Evolutionary conservation across 2,113 vertebrate genomes (phyloP), one percentile per base, ranked within the genome.

Genomic region (Gasterosteus nipponicus): DNA sequence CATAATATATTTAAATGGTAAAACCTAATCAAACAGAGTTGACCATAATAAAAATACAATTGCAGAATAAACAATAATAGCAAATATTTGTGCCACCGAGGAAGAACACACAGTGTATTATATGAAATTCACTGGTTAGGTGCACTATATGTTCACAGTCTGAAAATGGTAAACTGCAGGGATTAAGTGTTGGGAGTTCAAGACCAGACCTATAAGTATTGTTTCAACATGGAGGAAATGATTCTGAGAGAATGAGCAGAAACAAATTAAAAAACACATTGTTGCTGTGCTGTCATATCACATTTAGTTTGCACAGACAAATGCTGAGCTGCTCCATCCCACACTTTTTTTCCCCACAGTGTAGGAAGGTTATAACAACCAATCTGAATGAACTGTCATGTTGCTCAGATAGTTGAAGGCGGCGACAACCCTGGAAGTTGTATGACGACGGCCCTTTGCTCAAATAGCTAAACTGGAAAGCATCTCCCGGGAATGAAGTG

Each of bases 241-340:
- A 53, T 54, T 83, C 71, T 44, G 67, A 81, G 46, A 56, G 42
- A 22, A 67, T 65, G 35, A 56, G 72, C 46, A 82, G 65, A 83
- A 71, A 19, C 61, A 41, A 44, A 3, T 15, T 29, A 31, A 15
- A 56, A 75, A 58, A 85, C 35, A 62, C 72, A 85, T 73, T 81
- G 35, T 59, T 22, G 14, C 44, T 69, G 58, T 58, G 77, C 67
- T 26, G 70, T 78, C 78, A 64, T 72, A 61, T 69, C 69, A 74
- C 61, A 39, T 66, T 46, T 11, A 75, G 51, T 68, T 49, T 51
- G 56, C 56, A 68, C 51, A 70, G 29, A 69, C 38, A 75, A 38
- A 69, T 68, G 8, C 16, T 69, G 14, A 61, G 15, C 61, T 38
- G n/a, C 11, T 15, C 49, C 10, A 19, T 54, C 9, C 69, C 12